Evolutionary conservation across 2,113 vertebrate genomes (phyloP), one percentile per base, ranked within the genome.

Genomic region (Haplotaxodon microlepis): DNA sequence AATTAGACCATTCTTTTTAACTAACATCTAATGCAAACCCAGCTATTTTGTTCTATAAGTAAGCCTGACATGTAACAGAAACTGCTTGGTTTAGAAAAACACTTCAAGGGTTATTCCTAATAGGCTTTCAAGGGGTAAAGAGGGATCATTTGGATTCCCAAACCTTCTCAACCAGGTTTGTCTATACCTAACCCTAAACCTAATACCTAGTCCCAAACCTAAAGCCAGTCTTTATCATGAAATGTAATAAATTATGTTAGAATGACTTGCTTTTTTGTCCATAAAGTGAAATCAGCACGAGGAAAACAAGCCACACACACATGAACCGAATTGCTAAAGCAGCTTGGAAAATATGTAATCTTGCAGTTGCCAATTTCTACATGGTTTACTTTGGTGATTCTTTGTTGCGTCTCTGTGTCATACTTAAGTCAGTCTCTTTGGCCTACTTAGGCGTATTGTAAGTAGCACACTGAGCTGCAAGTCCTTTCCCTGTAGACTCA

Each of bases 401-500:
- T 83, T 83, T 73, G 82, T 86, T 85, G 84, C 21, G 5, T 90
- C 79, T 88, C 76, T 57, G 91, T 93, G 94, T 87, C 80, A 86
- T 85, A 88, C 92, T 94, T 93, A 92, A 90, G 89, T 92, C 86
- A 86, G 90, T 96, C 95, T 96, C 94, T 97, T 95, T 97, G 96
- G 96, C 96, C 96, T 96, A 97, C 95, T 96, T 96, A 95, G 88
- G 81, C 86, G 34, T 92, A 88, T 95, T 96, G 89, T 96, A 96
- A 97, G 96, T 96, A 96, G 96, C 95, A 95, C 95, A 96, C 89
- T 89, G 92, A 93, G 92, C 92, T 84, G 92, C 92, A 80, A 86
- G 53, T 91, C 84, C 85, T 83, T 13, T 94, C 95, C 94, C 94
- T 11, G 51, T 92, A 88, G 93, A 95, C 92, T 83, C 85, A 9